A percentile compares a stretch with the other conserved stretches of the same genome.
phyloP scores from a whole-genome alignment of 2,113 vertebrate species.

The Oreotrochilus melanogaster region DNA sequence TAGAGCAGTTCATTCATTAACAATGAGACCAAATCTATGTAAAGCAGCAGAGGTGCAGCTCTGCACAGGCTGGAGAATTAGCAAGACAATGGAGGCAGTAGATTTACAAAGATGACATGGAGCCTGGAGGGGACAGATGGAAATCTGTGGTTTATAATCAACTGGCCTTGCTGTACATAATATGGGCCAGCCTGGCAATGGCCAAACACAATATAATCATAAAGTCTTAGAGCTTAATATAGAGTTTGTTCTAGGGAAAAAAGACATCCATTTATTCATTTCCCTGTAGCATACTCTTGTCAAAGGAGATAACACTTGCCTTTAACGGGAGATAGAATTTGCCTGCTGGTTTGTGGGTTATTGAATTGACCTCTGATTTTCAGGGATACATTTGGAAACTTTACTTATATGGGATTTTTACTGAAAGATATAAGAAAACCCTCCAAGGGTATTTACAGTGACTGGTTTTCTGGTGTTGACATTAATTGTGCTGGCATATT shows the following conservation, averaged over 20 bases:
- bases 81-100: background rate
- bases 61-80: background rate
- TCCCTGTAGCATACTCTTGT: slow-evolving; percentile 2
- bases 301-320: slow-evolving; percentile 35
- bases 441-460: slow-evolving; percentile 54
- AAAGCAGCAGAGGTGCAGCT: background rate
- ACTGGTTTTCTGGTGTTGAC: slow-evolving; percentile 58
- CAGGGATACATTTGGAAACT: slow-evolving; percentile 46
- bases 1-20: background rate
- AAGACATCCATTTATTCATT: slow-evolving; percentile 1
- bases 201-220: background rate
- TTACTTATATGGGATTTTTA: slow-evolving; percentile 56
- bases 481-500: slow-evolving; percentile 64
- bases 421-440: slow-evolving; percentile 42
- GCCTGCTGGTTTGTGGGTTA: background rate
- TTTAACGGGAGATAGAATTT: slow-evolving; percentile 26
- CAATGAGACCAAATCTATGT: background rate
- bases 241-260: background rate
- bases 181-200: background rate
- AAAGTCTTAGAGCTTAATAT: background rate
- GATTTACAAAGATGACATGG: background rate
- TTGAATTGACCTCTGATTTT: slow-evolving; percentile 51
- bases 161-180: background rate
- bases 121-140: background rate
- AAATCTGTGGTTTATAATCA: background rate